A percentile compares a stretch with the other conserved stretches of the same genome.
Conservation (phyloP, 2,888 invertebrate genomes). For the Ferrisia virgata region DNA sequence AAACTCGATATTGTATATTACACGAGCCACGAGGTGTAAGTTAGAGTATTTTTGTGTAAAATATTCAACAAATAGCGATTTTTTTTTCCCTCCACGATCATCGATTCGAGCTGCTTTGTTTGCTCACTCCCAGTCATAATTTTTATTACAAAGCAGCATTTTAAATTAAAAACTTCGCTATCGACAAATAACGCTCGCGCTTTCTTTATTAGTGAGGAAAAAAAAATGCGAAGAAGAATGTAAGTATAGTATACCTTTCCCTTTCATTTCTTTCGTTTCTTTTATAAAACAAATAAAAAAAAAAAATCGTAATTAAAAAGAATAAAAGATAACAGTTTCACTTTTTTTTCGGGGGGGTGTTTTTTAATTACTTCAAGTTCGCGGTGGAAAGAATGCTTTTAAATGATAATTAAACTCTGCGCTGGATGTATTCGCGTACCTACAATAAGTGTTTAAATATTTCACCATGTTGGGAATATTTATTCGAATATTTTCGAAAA, state of each 20-base stretch:
- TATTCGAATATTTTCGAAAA: background rate
- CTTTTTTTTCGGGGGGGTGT: background rate
- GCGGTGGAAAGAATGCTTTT: background rate
- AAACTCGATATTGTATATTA: background rate
- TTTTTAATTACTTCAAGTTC: background rate
- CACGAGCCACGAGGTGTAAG: background rate
- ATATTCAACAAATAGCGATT: background rate
- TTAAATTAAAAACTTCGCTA: constrained; percentile 7
- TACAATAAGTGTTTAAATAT: background rate
- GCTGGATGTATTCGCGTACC: background rate
- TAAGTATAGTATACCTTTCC: background rate
- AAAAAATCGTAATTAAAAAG: constrained; percentile 16
- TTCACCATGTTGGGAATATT: background rate
- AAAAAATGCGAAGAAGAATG: background rate
- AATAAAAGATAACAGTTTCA: constrained; percentile 12
- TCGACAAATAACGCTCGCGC: background rate
- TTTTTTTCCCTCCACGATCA: background rate
- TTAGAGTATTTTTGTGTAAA: too few relatives aligned
- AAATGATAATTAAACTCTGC: background rate
- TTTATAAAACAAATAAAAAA: background rate
- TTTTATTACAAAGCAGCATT: background rate
- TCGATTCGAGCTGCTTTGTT: background rate
- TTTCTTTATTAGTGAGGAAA: background rate
- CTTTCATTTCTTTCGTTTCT: background rate
- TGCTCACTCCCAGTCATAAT: background rate